Evolutionary conservation across 2,888 invertebrate species (phyloP), one percentile per base, ranked within the genome.

Genomic region (Pediacus dermestoides): DNA sequence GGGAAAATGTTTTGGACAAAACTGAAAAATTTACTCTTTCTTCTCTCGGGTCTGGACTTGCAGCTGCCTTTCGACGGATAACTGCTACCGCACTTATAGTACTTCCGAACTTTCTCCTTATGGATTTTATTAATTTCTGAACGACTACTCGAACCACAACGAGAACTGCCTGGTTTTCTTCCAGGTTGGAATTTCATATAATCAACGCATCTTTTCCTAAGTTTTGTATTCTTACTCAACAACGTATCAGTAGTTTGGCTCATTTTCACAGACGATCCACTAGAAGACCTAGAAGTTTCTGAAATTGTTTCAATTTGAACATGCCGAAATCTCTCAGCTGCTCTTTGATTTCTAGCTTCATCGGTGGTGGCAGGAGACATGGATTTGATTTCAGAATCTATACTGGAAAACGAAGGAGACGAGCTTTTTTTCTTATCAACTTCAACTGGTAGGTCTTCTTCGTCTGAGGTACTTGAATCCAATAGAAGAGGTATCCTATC

Each of bases 71-170:
- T 18, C n/a, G 6, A 7, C 6, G 21, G n/a, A 18, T 18, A 7
- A 18, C 21, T 7, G 6, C 21, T 6, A 18, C 21, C 6, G 21
- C n/a, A 18, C n/a, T 18, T 18, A n/a, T 18, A 18, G n/a, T 18
- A 18, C 6, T 18, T 18, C n/a, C 21, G 21, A n/a, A 26, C 10
- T 26, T 26, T 26, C n/a, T 26, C 10, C 9, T 26, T 10, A 7
- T 26, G 26, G 8, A 6, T 26, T 7, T 26, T 26, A 7, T 10
- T 26, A 7, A 26, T 26, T n/a, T 26, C 26, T 6, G 8, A 18
- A 18, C 21, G 6, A n/a, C n/a, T 18, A n/a, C 6, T 18, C 6
- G 21, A 18, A 18, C 6, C 6, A 6, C 6, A 6, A 7, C 6
- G 21, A 6, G 21, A 18, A 7, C 6, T 18, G n/a, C 6, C 21